phyloP scores from a whole-genome alignment of 2,113 vertebrate species.

The Ophiodon elongatus region DNA sequence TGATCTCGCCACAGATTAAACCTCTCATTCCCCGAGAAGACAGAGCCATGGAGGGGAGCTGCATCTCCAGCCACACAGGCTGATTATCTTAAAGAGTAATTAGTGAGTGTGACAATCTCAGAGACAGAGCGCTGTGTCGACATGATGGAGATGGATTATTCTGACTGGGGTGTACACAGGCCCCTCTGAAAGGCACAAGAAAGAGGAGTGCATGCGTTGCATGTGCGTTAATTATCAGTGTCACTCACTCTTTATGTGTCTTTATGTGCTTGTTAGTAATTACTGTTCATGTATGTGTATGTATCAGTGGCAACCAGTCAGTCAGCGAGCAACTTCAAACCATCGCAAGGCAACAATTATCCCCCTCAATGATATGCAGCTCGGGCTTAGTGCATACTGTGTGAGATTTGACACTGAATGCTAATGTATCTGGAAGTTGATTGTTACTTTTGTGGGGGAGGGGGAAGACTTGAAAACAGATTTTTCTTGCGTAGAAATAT shows the following conservation, averaged over 20 bases:
- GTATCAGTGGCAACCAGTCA: conserved; percentile 73
- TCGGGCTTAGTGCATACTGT: conserved; percentile 26
- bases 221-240: conserved; percentile 72
- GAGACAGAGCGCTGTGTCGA: conserved; percentile 55
- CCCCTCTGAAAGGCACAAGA: conserved; percentile 56
- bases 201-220: conserved; percentile 55
- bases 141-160: conserved; percentile 78
- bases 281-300: conserved; percentile 72
- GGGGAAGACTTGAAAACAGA: conserved; percentile 18
- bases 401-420: conserved; percentile 61
- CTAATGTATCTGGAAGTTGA: conserved; percentile 73
- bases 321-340: conserved; percentile 63
- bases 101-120: conserved; percentile 77
- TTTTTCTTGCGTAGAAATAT: conserved; percentile 21
- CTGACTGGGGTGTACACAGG: conserved; percentile 54
- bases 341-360: conserved; percentile 73
- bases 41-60: conserved; percentile 59
- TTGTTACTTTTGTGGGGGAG: conserved; percentile 53
- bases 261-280: conserved; percentile 74
- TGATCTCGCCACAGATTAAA: conserved; percentile 79
- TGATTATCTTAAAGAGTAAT: conserved; percentile 83
- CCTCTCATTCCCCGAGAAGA: conserved; percentile 72
- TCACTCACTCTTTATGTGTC: conserved; percentile 79
- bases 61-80: conserved; percentile 74
- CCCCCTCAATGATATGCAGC: conserved; percentile 54